These are phyloP conservation scores for Brenthis hecate DNA, from an alignment of 2,888 invertebrate genomes.

Conservation along the genomic window DNA sequence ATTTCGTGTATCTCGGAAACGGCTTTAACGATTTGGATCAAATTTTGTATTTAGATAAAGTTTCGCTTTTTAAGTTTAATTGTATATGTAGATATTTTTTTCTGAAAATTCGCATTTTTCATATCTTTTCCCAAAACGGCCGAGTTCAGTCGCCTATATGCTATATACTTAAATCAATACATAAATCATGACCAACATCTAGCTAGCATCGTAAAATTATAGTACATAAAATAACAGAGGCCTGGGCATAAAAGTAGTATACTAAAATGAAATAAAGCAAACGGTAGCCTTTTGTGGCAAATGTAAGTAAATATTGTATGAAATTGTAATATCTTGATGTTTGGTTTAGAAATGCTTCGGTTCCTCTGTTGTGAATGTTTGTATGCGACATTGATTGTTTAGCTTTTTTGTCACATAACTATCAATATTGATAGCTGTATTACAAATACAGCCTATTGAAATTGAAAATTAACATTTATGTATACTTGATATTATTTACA, in stretches of 20 bases:
- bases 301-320: slow-evolving; percentile 52
- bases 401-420: slow-evolving; percentile 12
- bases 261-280: slow-evolving; percentile 49
- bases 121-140: no score
- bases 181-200: no score
- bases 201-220: no score
- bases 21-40: no score
- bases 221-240: not conserved
- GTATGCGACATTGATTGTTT: slow-evolving; percentile 55
- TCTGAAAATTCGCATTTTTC: no score
- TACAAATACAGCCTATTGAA: slow-evolving; percentile 9
- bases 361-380: slow-evolving; percentile 57
- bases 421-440: slow-evolving; percentile 19
- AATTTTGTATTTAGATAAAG: no score
- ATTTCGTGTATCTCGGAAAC: no score
- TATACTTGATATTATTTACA: no score
- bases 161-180: no score
- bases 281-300: slow-evolving; percentile 62
- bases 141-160: no score
- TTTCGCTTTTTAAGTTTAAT: no score
- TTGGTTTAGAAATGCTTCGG: slow-evolving; percentile 66
- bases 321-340: slow-evolving; percentile 47
- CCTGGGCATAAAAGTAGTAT: not conserved
- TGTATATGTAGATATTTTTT: no score
- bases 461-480: slow-evolving; percentile 41